Base-by-base conservation (phyloP, 2,888 invertebrate species). In the Yponomeuta evonymella region DNA sequence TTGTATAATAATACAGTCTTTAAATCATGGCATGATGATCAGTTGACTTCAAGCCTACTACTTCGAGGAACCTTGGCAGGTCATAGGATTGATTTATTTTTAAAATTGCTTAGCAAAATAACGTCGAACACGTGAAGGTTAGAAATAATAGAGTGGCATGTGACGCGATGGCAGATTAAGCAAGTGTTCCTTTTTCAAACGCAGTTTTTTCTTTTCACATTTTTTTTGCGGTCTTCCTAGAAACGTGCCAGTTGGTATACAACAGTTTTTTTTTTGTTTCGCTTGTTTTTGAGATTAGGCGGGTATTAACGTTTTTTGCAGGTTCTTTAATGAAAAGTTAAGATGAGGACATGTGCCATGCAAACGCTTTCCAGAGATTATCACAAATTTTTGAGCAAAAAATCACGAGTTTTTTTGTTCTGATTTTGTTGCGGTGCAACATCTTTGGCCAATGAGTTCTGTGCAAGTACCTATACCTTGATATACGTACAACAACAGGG, bases 141-240 rank as follows among this genome's bases (percentile, higher is more conserved):
- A 75, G 79, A 81, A 86, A 87, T 87, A 88, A 87, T 86, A 81
- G 83, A 79, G 79, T 77, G 79, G 80, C 86, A 84, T 84, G 83
- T 83, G 82, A 79, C 80, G 79, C 78, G 86, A 81, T 83, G 83
- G 82, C 81, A 88, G 90, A 89, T 89, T 89, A 89, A 84, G 85
- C 89, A 89, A 90, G 90, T 90, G 90, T 48, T 84, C 82, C 79
- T 76, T 82, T 82, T 75, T 74, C 64, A 4, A 65, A 64, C 29
- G 10, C n/a, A 62, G 6, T 23, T n/a, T 62, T 62, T 62, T 33
- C 23, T 70, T 65, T 69, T 51, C 9, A n/a, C 36, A n/a, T 9
- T 11, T 51, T 70, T 70, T 64, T 64, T 48, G 33, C 23, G 4
- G 75, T 75, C 78, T 90, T 90, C 89, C 82, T 75, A 84, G 90